Evolutionary conservation across 2,113 vertebrate genomes (phyloP).

Genomic region (Thermophis baileyi): DNA sequence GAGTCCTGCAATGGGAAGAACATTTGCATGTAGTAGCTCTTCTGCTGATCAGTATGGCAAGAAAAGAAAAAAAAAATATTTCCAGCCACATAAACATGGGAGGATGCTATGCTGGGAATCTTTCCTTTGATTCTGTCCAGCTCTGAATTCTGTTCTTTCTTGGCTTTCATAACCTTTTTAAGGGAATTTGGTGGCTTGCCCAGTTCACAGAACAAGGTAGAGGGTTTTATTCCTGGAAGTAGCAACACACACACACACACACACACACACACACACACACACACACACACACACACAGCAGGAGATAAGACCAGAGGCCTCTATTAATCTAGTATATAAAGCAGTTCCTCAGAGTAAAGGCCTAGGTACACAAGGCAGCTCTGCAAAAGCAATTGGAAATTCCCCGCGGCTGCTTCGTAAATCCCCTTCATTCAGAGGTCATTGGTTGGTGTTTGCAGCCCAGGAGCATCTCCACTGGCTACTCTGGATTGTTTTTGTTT

Average conservation of each 20-base stretch:
- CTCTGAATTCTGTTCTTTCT: not conserved
- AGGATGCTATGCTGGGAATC: not conserved
- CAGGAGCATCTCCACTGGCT: conserved; percentile 39
- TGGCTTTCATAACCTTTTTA: not conserved
- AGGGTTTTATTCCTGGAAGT: not conserved
- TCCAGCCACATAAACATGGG: not conserved
- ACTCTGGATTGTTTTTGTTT: conserved; percentile 53
- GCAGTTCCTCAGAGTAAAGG: conserved; percentile 39
- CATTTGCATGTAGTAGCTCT: not conserved
- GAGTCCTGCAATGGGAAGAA: not conserved
- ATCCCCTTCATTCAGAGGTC: conserved; percentile 62
- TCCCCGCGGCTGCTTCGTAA: conserved; percentile 44
- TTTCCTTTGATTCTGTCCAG: not conserved
- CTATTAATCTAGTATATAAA: conserved; percentile 40
- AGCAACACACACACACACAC: not conserved
- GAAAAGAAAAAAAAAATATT: not conserved
- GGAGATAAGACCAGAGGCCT: conserved; percentile 33
- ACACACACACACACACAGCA: not conserved
- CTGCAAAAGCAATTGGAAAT: conserved; percentile 60
- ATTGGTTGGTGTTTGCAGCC: conserved; percentile 55
- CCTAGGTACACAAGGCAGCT: conserved; percentile 41
- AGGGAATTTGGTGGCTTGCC: not conserved
- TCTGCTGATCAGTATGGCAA: not conserved
- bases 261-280: not conserved
- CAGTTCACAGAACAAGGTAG: not conserved